Evolutionary conservation across 2,888 invertebrate genomes (phyloP).

Genomic region (Cecidostiba fungosa): DNA sequence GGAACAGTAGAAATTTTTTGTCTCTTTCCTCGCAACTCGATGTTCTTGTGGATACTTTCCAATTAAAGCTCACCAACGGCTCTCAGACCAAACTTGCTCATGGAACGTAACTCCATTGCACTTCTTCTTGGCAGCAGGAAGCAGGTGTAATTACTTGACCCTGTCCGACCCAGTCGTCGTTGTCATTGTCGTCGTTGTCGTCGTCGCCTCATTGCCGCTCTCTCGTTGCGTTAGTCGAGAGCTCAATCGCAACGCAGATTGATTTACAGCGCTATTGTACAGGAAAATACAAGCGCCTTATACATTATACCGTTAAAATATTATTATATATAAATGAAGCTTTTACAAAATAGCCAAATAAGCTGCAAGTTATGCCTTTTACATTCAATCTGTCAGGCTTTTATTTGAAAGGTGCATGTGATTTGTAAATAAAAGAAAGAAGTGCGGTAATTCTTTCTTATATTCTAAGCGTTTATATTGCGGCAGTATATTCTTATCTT

Average conservation of each 20-base stretch:
- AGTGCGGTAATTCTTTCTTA: not conserved
- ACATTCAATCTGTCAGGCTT: not conserved
- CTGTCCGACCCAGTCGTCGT: constrained; percentile 6
- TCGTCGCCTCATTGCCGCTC: not conserved
- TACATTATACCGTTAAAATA: no score
- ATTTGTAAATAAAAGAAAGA: constrained; percentile 1
- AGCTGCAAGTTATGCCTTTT: no score
- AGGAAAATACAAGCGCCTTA: no score
- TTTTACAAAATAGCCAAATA: no score
- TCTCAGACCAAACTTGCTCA: not conserved
- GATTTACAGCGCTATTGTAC: no score
- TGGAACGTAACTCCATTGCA: not conserved
- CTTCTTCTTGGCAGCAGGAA: not conserved
- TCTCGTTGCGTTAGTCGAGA: not conserved
- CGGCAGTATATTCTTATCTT: not conserved
- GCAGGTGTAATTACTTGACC: constrained; percentile 33
- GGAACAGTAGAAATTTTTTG: constrained; percentile 25
- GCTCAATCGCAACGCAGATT: constrained; percentile 18
- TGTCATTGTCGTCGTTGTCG: not conserved
- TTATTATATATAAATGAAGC: no score
- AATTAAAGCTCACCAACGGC: constrained; percentile 50
- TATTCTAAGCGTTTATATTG: not conserved
- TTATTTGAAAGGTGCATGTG: not conserved
- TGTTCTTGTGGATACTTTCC: constrained; percentile 49
- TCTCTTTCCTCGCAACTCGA: constrained; percentile 15